Evolutionary conservation across 1,140 invertebrate species (phyloP), one percentile per base, ranked within the genome.

Genomic region (Pristionchus pacificus): DNA sequence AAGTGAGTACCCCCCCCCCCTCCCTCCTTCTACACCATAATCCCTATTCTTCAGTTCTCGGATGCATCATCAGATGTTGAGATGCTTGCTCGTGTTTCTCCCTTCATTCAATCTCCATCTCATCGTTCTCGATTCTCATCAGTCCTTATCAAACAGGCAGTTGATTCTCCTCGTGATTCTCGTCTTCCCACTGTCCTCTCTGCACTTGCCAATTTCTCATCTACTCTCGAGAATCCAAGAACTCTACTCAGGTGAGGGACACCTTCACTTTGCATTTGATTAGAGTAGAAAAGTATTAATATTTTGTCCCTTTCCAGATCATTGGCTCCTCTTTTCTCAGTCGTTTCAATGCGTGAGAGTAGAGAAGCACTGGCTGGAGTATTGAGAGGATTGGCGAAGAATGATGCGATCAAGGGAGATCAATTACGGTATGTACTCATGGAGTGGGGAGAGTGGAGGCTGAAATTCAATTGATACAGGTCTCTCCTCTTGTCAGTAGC

Each of bases 341-440:
- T 32, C 49, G 66, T 73, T 32, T 32, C 62, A 49, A 60, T 65
- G 13, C 69, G 71, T 32, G 30, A 33, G n/a, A 49, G 33, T 19
- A 68, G 71, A 63, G 55, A 57, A n/a, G 60, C 71, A 2, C 29
- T 73, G 13, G 60, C 55, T 58, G 24, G 24, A 29, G 66, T 73
- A 30, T n/a, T 69, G 3, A 31, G 62, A 68, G 65, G 65, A 60
- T 32, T 73, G 19, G 57, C 58, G 1, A 29, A 68, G n/a, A 69
- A 69, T 65, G 14, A n/a, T 13, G 27, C 27, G 27, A 24, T n/a
- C 14, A 15, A 33, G 58, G 65, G 65, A 67, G 27, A n/a, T 19
- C 25, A 38, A 38, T 2, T 25, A 14, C 3, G n/a, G 19, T 67
- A 10, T 33, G 65, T n/a, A 49, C 38, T 15, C 65, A 6, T 58